Conservation (phyloP, 2,797 vertebrate genomes). For the Stomatorhinus walkeri region DNA sequence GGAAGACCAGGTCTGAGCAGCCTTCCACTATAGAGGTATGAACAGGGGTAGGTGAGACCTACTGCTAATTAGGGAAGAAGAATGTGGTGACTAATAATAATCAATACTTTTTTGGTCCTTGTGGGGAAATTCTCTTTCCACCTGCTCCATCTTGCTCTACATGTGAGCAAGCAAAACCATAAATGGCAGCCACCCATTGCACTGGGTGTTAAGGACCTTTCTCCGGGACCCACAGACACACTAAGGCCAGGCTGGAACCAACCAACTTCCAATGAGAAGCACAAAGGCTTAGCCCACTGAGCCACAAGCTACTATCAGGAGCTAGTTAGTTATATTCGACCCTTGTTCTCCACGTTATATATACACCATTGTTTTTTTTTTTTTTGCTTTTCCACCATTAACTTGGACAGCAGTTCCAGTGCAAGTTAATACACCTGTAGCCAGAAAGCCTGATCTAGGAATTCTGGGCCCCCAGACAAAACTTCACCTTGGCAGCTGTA, state of each 20-base stretch:
- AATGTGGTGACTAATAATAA: background rate
- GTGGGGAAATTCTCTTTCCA: background rate
- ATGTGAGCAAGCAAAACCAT: background rate
- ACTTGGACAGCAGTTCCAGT: background rate
- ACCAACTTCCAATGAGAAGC: background rate
- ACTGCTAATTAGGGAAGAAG: background rate
- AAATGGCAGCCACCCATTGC: background rate
- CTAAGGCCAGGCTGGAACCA: background rate
- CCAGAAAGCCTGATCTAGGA: background rate
- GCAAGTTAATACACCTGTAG: background rate
- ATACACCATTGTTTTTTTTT: background rate
- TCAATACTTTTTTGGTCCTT: background rate
- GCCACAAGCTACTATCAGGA: background rate
- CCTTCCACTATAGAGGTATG: background rate
- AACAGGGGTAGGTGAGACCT: background rate
- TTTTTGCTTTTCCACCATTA: background rate
- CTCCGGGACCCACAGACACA: background rate
- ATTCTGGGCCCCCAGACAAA: background rate
- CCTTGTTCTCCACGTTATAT: background rate
- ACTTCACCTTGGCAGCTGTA: background rate
- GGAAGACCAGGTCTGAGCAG: background rate
- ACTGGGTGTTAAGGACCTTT: background rate
- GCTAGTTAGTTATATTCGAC: background rate
- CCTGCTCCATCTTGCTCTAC: background rate
- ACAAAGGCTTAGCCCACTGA: background rate